Conservation (phyloP, 2,888 invertebrate species). For the Phyllotreta cruciferae region DNA sequence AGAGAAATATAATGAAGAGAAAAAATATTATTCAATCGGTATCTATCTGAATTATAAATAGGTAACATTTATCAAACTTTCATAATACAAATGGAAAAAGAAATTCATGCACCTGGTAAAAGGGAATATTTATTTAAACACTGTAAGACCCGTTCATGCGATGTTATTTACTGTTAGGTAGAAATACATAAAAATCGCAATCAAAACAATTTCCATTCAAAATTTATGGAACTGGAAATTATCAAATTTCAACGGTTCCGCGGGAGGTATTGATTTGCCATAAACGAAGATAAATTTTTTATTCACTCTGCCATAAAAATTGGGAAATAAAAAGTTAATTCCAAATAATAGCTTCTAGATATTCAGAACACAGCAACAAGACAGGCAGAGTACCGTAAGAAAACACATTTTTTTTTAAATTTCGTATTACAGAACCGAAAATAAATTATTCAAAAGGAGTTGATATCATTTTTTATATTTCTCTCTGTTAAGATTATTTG, state of each 20-base stretch:
- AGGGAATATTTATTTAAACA: too few species aligned
- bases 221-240: not conserved
- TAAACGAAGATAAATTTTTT: slow-evolving; percentile 8
- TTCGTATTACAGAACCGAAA: slow-evolving; percentile 8
- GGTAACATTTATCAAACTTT: too few species aligned
- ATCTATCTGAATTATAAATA: too few species aligned
- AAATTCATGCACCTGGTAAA: too few species aligned
- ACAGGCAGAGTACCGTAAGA: not conserved
- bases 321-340: slow-evolving; percentile 17
- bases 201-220: slow-evolving; percentile 1
- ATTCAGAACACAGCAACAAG: slow-evolving; percentile 11
- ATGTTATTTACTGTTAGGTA: too few species aligned
- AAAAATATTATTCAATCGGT: too few species aligned
- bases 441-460: slow-evolving; percentile 13
- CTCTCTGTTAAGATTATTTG: not conserved
- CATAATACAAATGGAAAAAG: too few species aligned
- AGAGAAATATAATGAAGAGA: too few species aligned
- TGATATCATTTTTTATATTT: slow-evolving; percentile 16
- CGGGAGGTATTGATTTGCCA: slow-evolving; percentile 3
- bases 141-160: too few species aligned
- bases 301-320: slow-evolving; percentile 13
- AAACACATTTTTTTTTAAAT: slow-evolving; percentile 14
- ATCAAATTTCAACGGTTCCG: not conserved
- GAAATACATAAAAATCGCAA: not conserved
- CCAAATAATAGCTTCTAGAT: slow-evolving; percentile 10